phyloP scores from a whole-genome alignment of 2,113 vertebrate species.

The Phoenicopterus ruber region DNA sequence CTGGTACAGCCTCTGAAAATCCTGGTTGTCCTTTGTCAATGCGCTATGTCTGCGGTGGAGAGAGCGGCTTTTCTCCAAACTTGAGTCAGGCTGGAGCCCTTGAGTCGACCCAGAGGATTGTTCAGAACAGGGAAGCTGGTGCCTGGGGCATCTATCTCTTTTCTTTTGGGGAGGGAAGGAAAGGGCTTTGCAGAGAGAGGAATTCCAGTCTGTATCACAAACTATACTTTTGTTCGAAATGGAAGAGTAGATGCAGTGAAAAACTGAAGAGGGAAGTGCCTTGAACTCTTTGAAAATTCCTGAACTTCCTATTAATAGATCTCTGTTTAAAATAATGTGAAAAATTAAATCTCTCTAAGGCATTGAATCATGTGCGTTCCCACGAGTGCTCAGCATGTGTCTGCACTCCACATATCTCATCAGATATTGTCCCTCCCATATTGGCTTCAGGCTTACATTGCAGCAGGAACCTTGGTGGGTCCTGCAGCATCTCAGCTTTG shows the following conservation, averaged over 20 bases:
- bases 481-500: conserved; percentile 28
- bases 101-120: not conserved
- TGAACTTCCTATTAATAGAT: conserved; percentile 44
- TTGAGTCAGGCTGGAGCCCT: not conserved
- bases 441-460: not conserved
- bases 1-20: not conserved
- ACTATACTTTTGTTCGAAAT: not conserved
- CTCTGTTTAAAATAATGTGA: conserved; percentile 42
- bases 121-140: not conserved
- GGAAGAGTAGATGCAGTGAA: not conserved
- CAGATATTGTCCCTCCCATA: not conserved
- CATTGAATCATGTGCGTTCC: not conserved
- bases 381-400: not conserved
- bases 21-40: not conserved
- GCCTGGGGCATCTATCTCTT: not conserved
- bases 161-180: not conserved
- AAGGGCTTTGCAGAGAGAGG: not conserved
- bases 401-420: not conserved
- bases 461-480: not conserved
- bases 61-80: not conserved
- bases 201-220: not conserved
- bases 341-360: conserved; percentile 24
- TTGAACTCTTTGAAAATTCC: conserved; percentile 37
- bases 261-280: conserved; percentile 27
- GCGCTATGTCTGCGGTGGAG: not conserved